phyloP scores from a whole-genome alignment of 2,797 vertebrate genomes.

The Pseudochirops cupreus region DNA sequence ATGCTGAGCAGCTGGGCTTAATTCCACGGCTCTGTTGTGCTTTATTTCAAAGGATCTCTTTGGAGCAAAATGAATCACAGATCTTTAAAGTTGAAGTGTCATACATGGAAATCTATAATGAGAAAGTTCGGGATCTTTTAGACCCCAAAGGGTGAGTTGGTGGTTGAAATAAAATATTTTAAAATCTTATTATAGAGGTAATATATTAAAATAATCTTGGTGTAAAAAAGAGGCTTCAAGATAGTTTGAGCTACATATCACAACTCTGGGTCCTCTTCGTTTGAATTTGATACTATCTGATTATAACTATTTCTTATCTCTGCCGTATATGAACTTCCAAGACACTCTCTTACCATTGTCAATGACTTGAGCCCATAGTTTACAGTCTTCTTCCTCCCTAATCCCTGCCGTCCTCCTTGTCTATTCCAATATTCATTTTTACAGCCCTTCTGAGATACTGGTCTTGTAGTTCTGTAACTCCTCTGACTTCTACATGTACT shows the following conservation, averaged over 20 bases:
- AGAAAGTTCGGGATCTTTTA: slow-evolving; percentile 97
- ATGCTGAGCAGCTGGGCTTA: slow-evolving; percentile 95
- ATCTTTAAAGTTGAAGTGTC: slow-evolving; percentile 98
- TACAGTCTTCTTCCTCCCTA: not conserved
- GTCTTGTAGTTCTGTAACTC: not conserved
- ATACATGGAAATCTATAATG: slow-evolving; percentile 99
- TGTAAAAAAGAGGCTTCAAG: not conserved
- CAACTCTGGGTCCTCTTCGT: not conserved
- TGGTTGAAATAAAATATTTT: slow-evolving; percentile 28
- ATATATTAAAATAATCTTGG: slow-evolving; percentile 28
- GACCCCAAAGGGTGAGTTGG: slow-evolving; percentile 97
- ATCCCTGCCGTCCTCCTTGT: not conserved
- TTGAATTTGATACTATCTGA: not conserved
- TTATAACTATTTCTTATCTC: not conserved
- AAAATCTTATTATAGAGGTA: not conserved
- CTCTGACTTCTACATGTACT: not conserved
- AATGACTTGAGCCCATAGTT: not conserved
- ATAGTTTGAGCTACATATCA: slow-evolving; percentile 1
- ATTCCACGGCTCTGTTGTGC: slow-evolving; percentile 98
- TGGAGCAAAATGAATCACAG: slow-evolving; percentile 91
- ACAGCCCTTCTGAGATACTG: not conserved
- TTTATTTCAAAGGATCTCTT: slow-evolving; percentile 95
- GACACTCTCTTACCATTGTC: not conserved
- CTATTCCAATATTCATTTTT: not conserved
- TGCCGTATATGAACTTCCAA: not conserved